phyloP scores from a whole-genome alignment of 2,888 invertebrate species.

The Agapostemon virescens region DNA sequence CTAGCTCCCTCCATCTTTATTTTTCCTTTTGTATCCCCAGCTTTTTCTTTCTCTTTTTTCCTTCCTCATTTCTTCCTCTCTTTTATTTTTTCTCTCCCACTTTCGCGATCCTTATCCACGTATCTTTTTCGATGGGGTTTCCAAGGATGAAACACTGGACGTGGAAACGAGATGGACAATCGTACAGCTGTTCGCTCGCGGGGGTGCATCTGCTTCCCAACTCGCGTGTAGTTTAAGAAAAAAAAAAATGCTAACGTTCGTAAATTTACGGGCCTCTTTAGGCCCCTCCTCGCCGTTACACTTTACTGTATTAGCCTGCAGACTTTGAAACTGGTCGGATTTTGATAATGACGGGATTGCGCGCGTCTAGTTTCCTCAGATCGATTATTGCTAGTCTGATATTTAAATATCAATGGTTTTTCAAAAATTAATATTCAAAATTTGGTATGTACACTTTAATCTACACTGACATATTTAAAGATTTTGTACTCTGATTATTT shows the following conservation, averaged over 20 bases:
- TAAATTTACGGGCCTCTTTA: constrained; percentile 53
- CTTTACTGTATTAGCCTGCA: constrained; percentile 19
- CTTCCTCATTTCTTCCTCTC: constrained; percentile 31
- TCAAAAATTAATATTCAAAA: too few species aligned
- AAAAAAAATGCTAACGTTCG: constrained; percentile 33
- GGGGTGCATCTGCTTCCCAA: constrained; percentile 76
- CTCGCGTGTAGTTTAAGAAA: constrained; percentile 54
- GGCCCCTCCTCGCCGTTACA: constrained; percentile 5
- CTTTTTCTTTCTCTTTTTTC: constrained; percentile 4
- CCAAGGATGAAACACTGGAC: constrained; percentile 63
- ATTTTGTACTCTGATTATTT: too few species aligned
- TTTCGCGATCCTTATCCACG: constrained; percentile 62
- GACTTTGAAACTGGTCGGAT: not conserved
- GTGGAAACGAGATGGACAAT: constrained; percentile 71
- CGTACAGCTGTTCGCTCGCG: constrained; percentile 75
- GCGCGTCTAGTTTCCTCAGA: not conserved
- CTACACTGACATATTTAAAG: too few species aligned
- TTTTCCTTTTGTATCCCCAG: constrained; percentile 22
- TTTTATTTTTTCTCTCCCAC: constrained; percentile 5
- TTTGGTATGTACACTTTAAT: too few species aligned
- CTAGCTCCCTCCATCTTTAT: constrained; percentile 43
- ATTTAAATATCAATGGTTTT: too few species aligned
- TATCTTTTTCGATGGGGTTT: constrained; percentile 65
- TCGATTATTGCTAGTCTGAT: not conserved
- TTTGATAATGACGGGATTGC: not conserved